These are phyloP conservation scores for Crypturellus tataupa DNA, from an alignment of 2,797 vertebrate genomes.

Conservation along the genomic window DNA sequence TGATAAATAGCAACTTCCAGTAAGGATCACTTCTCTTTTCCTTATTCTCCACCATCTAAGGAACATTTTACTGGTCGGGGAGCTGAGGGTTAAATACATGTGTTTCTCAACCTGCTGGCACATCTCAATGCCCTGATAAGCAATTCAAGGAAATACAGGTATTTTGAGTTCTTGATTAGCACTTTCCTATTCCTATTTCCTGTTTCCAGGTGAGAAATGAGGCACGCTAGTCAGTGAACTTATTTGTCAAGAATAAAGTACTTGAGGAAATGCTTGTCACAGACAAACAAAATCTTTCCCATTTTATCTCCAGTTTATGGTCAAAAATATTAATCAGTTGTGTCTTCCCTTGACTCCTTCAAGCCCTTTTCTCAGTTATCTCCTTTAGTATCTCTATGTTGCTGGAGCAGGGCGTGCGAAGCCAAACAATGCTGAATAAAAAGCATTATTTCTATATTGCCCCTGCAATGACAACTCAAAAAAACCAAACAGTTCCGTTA, in stretches of 20 bases:
- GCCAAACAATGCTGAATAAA: background rate
- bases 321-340: conserved; percentile 46
- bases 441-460: background rate
- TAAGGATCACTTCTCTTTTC: background rate
- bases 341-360: conserved; percentile 48
- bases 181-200: background rate
- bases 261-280: conserved; percentile 16
- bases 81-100: background rate
- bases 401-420: background rate
- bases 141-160: background rate
- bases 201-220: background rate
- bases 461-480: conserved; percentile 1
- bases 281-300: background rate
- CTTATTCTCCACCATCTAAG: background rate
- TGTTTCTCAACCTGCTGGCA: background rate
- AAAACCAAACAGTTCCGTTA: background rate
- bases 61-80: background rate
- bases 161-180: background rate
- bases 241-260: conserved; percentile 25
- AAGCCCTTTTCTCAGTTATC: conserved; percentile 23
- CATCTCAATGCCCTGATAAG: background rate
- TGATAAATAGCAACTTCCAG: background rate
- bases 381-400: conserved; percentile 55
- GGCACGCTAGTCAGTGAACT: background rate
- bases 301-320: conserved; percentile 19